Conservation (phyloP, 2,113 vertebrate genomes). For the Festucalex cinctus region DNA sequence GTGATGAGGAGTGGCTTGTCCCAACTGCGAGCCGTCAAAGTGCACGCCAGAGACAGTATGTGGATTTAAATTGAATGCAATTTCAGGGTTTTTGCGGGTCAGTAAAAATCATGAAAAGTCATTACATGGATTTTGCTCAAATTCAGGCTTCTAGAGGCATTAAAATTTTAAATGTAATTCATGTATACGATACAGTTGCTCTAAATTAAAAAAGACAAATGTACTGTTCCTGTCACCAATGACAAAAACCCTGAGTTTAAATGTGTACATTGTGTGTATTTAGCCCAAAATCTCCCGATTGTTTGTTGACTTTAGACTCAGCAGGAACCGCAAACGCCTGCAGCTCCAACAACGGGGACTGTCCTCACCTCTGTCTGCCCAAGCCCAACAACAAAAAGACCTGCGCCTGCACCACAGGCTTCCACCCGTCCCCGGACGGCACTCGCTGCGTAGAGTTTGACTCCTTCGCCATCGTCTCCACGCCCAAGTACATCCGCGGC, state of each 20-base stretch:
- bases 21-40: conserved; percentile 62
- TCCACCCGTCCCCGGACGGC: conserved; percentile 59
- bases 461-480: conserved; percentile 68
- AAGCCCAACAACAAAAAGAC: conserved; percentile 60
- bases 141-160: too few relatives aligned
- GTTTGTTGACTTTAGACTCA: conserved; percentile 48
- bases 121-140: too few relatives aligned
- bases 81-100: neutral
- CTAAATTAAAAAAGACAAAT: too few relatives aligned
- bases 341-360: conserved; percentile 70
- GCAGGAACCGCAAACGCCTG: conserved; percentile 68
- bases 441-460: conserved; percentile 65
- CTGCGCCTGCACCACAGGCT: conserved; percentile 72
- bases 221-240: too few relatives aligned
- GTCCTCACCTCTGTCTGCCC: conserved; percentile 70
- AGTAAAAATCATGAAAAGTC: too few relatives aligned
- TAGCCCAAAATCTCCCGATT: too few relatives aligned
- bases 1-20: conserved; percentile 69
- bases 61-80: conserved; percentile 2
- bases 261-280: too few relatives aligned
- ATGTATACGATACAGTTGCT: too few relatives aligned
- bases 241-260: too few relatives aligned
- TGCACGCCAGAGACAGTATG: conserved; percentile 72
- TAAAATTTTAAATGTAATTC: too few relatives aligned
- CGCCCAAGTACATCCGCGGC: conserved; percentile 58